Evolutionary conservation across 2,888 invertebrate species (phyloP).

Genomic region (Hololepta plana): DNA sequence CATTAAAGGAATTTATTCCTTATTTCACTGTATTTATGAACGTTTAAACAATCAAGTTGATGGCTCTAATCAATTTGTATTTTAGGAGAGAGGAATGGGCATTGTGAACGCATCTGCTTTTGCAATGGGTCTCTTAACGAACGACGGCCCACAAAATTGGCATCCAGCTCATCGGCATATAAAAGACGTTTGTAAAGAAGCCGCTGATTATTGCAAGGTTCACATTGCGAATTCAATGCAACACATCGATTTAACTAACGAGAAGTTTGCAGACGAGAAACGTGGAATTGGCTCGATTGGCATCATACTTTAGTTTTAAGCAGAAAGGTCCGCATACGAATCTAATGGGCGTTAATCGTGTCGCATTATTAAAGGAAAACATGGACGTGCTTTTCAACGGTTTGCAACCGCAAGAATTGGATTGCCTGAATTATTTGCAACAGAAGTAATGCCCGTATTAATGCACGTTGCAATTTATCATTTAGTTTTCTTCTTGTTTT

Average conservation of each 20-base stretch:
- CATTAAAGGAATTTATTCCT: conserved; percentile 52
- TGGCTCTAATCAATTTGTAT: conserved; percentile 6
- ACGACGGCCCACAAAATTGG: conserved; percentile 57
- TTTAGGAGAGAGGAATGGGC: conserved; percentile 50
- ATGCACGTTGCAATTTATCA: background rate
- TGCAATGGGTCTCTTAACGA: conserved; percentile 67
- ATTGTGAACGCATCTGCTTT: conserved; percentile 71
- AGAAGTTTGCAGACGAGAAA: conserved; percentile 14
- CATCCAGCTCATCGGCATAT: conserved; percentile 55
- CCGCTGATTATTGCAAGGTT: conserved; percentile 49
- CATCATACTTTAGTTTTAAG: conserved; percentile 43
- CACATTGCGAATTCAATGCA: too few relatives aligned
- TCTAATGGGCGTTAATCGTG: conserved; percentile 59
- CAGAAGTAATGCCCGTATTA: conserved; percentile 13
- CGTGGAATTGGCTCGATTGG: conserved; percentile 53
- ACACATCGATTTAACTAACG: background rate
- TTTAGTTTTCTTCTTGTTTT: conserved; percentile 12
- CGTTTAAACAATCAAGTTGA: background rate
- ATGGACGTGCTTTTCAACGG: conserved; percentile 44
- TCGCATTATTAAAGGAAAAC: conserved; percentile 40
- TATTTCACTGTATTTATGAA: conserved; percentile 46
- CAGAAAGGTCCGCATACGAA: conserved; percentile 46
- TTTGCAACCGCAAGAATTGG: conserved; percentile 43
- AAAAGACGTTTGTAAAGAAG: conserved; percentile 40
- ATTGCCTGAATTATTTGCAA: conserved; percentile 28